Evolutionary conservation across 2,888 invertebrate species (phyloP).

Genomic region (Aphodius sticticus): DNA sequence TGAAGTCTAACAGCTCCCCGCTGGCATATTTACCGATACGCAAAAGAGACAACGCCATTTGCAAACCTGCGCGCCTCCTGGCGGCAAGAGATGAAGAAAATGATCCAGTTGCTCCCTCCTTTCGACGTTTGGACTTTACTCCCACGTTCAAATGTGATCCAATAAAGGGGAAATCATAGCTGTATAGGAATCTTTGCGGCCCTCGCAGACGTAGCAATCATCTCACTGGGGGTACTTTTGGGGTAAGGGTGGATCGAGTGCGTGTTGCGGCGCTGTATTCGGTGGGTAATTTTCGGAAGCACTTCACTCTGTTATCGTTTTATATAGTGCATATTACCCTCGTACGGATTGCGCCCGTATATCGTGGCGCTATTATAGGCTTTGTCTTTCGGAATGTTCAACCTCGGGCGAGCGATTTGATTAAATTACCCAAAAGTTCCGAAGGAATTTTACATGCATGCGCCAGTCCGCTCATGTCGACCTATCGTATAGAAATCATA

Average conservation of each 20-base stretch:
- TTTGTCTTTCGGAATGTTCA: conserved; percentile 4
- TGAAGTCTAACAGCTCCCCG: neutral
- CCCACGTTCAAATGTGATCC: neutral
- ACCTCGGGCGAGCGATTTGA: neutral
- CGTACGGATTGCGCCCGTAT: neutral
- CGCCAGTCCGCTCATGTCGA: neutral
- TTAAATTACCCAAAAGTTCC: neutral
- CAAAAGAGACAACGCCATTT: neutral
- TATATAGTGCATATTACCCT: neutral
- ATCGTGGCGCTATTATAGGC: neutral
- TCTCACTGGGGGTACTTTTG: neutral
- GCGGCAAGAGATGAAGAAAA: neutral
- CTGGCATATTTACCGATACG: neutral
- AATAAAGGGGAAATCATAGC: neutral
- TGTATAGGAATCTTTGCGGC: neutral
- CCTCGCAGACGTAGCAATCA: conserved; percentile 4
- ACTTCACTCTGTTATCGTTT: conserved; percentile 4
- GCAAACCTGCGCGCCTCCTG: neutral
- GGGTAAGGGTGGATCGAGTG: neutral
- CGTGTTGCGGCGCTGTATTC: neutral
- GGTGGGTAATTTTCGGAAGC: conserved; percentile 4
- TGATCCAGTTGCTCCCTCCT: neutral
- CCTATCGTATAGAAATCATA: neutral
- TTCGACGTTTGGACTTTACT: neutral
- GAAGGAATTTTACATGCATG: neutral